Evolutionary conservation across 2,797 vertebrate genomes (phyloP).

Genomic region (Forpus xanthops): DNA sequence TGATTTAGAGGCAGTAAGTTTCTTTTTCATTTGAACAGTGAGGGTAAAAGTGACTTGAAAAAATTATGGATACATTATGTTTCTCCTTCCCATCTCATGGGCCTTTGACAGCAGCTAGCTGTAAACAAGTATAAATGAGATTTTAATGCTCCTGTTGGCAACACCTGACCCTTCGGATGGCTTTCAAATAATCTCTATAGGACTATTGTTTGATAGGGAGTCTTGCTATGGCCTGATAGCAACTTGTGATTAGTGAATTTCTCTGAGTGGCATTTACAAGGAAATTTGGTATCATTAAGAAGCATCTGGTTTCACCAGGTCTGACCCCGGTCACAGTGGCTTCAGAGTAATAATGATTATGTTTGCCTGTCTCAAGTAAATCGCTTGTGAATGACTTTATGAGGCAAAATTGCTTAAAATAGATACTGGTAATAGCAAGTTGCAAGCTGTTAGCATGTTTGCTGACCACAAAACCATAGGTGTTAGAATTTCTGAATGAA

Average conservation of each 20-base stretch:
- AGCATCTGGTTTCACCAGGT: constrained; percentile 18
- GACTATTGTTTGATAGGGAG: background rate
- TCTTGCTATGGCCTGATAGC: background rate
- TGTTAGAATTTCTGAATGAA: background rate
- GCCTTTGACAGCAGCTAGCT: background rate
- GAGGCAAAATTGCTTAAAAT: constrained; percentile 30
- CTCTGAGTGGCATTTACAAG: constrained; percentile 28
- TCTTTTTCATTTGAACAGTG: background rate
- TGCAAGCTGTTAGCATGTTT: background rate
- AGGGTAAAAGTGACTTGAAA: background rate
- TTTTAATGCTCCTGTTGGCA: background rate
- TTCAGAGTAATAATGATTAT: background rate
- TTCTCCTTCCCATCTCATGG: background rate
- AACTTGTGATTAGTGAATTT: constrained; percentile 57
- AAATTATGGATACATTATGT: background rate
- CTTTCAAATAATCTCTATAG: background rate
- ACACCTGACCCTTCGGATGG: background rate
- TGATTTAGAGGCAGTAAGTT: background rate
- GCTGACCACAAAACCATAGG: background rate
- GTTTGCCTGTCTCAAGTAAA: constrained; percentile 33
- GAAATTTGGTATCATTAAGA: constrained; percentile 38
- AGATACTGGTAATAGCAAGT: background rate
- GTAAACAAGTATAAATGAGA: background rate
- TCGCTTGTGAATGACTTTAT: constrained; percentile 7
- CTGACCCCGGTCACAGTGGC: background rate